Evolutionary conservation across 35 echinoderm and acorn worm species (phyloP).

Genomic region (Apostichopus japonicus): DNA sequence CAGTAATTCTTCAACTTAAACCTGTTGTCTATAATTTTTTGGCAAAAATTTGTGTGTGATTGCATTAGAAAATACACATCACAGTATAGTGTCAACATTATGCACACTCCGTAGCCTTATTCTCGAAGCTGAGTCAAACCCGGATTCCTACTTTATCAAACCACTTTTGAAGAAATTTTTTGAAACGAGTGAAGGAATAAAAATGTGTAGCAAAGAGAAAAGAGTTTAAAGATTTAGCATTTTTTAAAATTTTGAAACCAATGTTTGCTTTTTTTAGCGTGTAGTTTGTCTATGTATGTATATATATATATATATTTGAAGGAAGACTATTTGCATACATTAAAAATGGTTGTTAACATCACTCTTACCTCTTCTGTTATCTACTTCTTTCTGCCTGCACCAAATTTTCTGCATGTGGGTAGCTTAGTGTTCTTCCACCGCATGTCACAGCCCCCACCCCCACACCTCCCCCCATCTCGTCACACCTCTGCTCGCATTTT

Average conservation of each 20-base stretch:
- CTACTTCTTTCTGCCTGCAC: background rate
- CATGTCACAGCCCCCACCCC: background rate
- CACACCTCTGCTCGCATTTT: background rate
- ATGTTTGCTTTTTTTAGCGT: background rate
- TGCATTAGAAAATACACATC: too few species aligned
- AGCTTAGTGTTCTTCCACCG: background rate
- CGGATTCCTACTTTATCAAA: too few species aligned
- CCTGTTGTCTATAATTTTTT: too few species aligned
- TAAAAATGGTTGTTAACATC: background rate
- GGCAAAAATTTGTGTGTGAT: too few species aligned
- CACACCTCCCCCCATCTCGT: background rate
- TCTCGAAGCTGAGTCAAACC: too few species aligned
- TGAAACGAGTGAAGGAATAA: too few species aligned
- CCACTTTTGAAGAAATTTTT: too few species aligned
- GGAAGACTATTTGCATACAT: background rate
- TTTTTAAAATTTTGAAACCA: background rate
- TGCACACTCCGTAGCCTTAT: too few species aligned
- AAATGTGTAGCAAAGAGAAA: background rate
- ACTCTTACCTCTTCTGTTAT: background rate
- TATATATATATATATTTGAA: background rate
- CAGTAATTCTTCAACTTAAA: too few species aligned
- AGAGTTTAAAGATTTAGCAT: background rate
- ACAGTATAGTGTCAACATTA: too few species aligned
- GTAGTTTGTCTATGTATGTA: background rate
- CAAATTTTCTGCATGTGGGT: background rate